Percentiles rank a stretch among this genome's conserved stretches.
These are phyloP conservation scores for Trichomalopsis sarcophagae DNA, from an alignment of 1,140 invertebrate species.

Conservation along the genomic window DNA sequence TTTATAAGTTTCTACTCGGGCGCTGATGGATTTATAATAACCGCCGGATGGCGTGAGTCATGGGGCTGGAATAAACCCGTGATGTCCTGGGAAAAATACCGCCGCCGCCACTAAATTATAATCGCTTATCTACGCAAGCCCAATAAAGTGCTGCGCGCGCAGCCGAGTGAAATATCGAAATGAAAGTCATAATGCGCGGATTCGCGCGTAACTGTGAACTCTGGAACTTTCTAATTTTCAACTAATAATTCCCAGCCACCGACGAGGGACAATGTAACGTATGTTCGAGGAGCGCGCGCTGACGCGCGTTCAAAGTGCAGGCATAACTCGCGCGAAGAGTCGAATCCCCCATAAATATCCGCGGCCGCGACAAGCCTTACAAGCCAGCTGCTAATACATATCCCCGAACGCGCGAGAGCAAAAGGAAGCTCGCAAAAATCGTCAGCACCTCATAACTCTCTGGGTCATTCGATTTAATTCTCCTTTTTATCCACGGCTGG, in stretches of 20 bases:
- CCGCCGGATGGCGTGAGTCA: neutral
- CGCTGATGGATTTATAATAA: constrained; percentile 45
- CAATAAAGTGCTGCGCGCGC: too few relatives aligned
- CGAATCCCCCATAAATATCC: constrained; percentile 32
- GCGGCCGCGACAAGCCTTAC: neutral
- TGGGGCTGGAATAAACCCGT: neutral
- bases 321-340: constrained; percentile 1
- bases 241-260: too few relatives aligned
- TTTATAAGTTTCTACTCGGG: constrained; percentile 35
- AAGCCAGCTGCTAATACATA: constrained; percentile 34
- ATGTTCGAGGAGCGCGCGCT: neutral
- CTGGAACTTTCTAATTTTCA: too few relatives aligned
- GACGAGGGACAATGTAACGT: neutral
- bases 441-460: constrained; percentile 44
- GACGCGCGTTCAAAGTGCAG: too few relatives aligned
- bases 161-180: too few relatives aligned
- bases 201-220: too few relatives aligned
- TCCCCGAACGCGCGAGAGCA: constrained; percentile 46
- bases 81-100: neutral
- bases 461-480: constrained; percentile 44
- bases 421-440: constrained; percentile 22
- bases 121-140: neutral
- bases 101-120: neutral
- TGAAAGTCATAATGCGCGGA: too few relatives aligned
- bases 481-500: constrained; percentile 26